Conservation (phyloP, 2,113 vertebrate genomes). For the Cichladusa arquata region DNA sequence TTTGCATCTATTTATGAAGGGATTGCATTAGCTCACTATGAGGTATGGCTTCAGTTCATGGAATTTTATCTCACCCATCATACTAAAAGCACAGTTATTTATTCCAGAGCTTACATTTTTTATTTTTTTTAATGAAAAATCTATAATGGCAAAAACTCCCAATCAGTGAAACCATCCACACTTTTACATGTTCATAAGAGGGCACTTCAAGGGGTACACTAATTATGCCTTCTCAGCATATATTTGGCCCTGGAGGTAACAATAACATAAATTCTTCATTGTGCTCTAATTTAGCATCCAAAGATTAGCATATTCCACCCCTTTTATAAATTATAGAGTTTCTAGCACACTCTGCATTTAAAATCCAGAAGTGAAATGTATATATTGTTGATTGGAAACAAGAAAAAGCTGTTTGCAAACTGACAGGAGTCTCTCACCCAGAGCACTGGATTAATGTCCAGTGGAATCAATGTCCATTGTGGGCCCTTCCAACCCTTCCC, state of each 20-base stretch:
- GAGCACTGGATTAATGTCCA: neutral
- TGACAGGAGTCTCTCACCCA: neutral
- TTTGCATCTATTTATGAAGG: neutral
- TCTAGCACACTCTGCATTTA: neutral
- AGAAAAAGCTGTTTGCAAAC: neutral
- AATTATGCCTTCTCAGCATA: neutral
- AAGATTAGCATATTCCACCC: slow-evolving; percentile 18
- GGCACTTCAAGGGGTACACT: neutral
- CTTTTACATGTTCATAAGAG: neutral
- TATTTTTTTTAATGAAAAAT: neutral
- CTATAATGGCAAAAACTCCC: neutral
- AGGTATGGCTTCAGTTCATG: neutral
- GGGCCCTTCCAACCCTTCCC: neutral
- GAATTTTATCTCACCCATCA: slow-evolving; percentile 2
- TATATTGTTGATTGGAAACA: neutral
- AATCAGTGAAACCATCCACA: neutral
- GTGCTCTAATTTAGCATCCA: slow-evolving; percentile 9
- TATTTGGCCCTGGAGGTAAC: slow-evolving; percentile 26
- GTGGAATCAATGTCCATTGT: neutral
- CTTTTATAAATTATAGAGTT: slow-evolving; percentile 17
- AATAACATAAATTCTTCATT: slow-evolving; percentile 51
- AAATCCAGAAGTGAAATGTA: neutral
- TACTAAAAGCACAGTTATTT: slow-evolving; percentile 23
- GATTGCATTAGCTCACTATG: neutral
- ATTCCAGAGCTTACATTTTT: neutral